Evolutionary conservation across 2,797 vertebrate species (phyloP).

Genomic region (Rhincodon typus): DNA sequence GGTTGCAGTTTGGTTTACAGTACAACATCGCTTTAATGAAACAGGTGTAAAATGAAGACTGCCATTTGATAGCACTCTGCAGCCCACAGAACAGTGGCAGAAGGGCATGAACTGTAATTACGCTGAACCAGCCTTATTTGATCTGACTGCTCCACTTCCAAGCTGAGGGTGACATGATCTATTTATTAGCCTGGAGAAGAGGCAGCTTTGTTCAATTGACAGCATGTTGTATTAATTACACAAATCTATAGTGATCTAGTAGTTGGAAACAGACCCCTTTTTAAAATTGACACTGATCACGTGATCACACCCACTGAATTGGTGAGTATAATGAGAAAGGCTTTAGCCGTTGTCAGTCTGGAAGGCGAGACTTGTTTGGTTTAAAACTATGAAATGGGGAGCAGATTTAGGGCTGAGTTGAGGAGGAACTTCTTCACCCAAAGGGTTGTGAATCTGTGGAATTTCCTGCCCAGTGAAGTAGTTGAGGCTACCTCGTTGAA

Average conservation of each 20-base stretch:
- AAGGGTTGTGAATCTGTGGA: too few relatives aligned
- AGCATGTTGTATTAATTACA: background rate
- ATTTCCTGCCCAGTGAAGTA: too few relatives aligned
- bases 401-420: too few relatives aligned
- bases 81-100: conserved; percentile 50
- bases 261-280: background rate
- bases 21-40: conserved; percentile 49
- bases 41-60: conserved; percentile 54
- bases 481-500: too few relatives aligned
- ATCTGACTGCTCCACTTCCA: conserved; percentile 41
- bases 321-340: background rate
- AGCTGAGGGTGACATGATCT: conserved; percentile 43
- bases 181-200: conserved; percentile 46
- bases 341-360: background rate
- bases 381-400: background rate
- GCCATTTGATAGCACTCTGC: conserved; percentile 54
- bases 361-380: background rate
- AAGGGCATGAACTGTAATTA: conserved; percentile 58
- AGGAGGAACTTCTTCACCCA: too few relatives aligned
- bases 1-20: conserved; percentile 50
- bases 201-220: background rate
- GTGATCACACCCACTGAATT: background rate
- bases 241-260: background rate
- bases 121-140: conserved; percentile 50
- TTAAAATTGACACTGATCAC: too few relatives aligned